Percentiles rank a stretch among this genome's conserved stretches.
Conservation (phyloP, 1,140 invertebrate genomes). For the Drosophila teissieri region DNA sequence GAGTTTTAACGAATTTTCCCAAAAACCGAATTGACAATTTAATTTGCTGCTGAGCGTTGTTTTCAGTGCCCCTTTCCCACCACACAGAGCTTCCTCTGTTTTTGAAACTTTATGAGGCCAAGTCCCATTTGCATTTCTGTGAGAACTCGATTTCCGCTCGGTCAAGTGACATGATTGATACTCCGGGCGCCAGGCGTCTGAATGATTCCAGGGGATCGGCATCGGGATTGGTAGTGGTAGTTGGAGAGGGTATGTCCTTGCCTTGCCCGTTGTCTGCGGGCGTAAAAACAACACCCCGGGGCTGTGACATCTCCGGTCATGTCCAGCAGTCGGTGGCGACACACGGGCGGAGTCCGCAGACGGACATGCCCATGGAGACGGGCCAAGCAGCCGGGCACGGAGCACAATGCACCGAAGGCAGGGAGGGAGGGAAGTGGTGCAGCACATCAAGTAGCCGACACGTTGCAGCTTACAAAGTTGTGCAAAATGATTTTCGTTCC, state of each 20-base stretch:
- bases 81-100: conserved; percentile 6
- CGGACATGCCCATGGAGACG: conserved; percentile 3
- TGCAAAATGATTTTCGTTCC: conserved; percentile 25
- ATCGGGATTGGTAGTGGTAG: neutral
- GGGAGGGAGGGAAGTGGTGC: neutral
- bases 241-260: conserved; percentile 3
- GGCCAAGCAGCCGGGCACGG: neutral
- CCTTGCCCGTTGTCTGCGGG: conserved; percentile 23
- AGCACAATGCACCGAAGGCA: conserved; percentile 14
- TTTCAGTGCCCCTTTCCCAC: conserved; percentile 3
- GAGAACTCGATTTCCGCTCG: conserved; percentile 76
- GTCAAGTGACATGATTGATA: conserved; percentile 80
- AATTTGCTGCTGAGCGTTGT: conserved; percentile 28
- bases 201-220: conserved; percentile 32
- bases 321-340: conserved; percentile 31
- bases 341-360: conserved; percentile 23
- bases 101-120: conserved; percentile 37
- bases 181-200: conserved; percentile 25
- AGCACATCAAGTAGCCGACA: conserved; percentile 57
- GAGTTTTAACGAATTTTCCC: conserved; percentile 66
- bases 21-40: conserved; percentile 47
- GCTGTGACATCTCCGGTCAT: conserved; percentile 26
- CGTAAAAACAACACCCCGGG: conserved; percentile 40
- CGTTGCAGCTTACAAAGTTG: conserved; percentile 38
- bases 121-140: conserved; percentile 45